A percentile compares a stretch with the other conserved stretches of the same genome.
These are phyloP conservation scores for Thecocarcelia acutangulata DNA, from an alignment of 2,888 invertebrate genomes.

Conservation along the genomic window DNA sequence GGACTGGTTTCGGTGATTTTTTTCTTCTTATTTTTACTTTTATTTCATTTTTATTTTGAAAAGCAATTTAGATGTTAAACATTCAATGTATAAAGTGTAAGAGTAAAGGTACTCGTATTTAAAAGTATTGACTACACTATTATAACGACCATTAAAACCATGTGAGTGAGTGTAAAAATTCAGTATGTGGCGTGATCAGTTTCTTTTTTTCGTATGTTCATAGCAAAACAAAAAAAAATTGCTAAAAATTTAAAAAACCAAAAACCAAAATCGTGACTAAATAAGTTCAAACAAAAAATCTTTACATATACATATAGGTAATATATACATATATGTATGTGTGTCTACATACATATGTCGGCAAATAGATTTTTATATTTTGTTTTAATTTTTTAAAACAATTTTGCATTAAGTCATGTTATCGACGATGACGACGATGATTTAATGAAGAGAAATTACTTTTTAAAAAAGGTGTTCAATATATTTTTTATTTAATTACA, in stretches of 20 bases:
- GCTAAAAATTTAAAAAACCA: constrained; percentile 25
- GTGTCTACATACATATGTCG: background rate
- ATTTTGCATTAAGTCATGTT: constrained; percentile 43
- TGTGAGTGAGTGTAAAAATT: constrained; percentile 20
- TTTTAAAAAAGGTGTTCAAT: constrained; percentile 46
- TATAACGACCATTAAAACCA: constrained; percentile 24
- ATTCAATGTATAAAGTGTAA: constrained; percentile 22
- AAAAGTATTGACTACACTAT: constrained; percentile 35
- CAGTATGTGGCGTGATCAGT: constrained; percentile 58
- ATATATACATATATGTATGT: background rate
- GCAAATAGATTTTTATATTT: constrained; percentile 41
- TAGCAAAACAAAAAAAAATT: constrained; percentile 11
- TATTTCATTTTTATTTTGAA: background rate
- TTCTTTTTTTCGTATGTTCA: constrained; percentile 27
- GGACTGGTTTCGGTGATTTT: constrained; percentile 63
- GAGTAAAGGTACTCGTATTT: constrained; percentile 25
- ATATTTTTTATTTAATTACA: constrained; percentile 28
- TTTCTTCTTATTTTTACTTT: constrained; percentile 1
- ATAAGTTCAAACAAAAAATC: constrained; percentile 47
- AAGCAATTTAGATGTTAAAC: constrained; percentile 59
- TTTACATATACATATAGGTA: background rate
- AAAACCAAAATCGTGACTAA: constrained; percentile 60
- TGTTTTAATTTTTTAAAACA: constrained; percentile 15
- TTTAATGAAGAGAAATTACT: constrained; percentile 50
- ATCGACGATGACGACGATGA: constrained; percentile 12